Percentiles rank a stretch among this genome's conserved stretches.
Conservation (phyloP, 2,797 vertebrate genomes). For the Propithecus deckenii region DNA sequence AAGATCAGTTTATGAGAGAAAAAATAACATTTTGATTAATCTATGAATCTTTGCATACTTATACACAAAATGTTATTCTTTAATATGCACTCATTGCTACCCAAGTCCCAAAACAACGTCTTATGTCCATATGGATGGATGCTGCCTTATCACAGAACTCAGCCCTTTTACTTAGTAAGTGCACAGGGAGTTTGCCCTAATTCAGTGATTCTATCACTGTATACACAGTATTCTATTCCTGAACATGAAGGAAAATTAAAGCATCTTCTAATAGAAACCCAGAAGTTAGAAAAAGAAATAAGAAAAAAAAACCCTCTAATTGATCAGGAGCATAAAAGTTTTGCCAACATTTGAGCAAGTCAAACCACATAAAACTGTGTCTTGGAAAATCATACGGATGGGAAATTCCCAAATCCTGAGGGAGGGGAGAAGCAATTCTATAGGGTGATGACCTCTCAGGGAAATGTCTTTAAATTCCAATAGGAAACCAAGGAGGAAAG, state of each 20-base stretch:
- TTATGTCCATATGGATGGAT: not conserved
- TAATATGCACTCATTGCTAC: not conserved
- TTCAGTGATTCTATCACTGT: not conserved
- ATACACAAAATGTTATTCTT: not conserved
- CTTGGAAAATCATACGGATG: not conserved
- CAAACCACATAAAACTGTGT: not conserved
- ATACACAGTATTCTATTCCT: not conserved
- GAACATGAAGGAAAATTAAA: not conserved
- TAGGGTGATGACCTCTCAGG: not conserved
- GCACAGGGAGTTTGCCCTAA: not conserved
- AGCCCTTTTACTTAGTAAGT: not conserved
- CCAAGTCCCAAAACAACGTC: fast-evolving
- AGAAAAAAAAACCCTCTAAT: not conserved
- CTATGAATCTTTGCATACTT: not conserved
- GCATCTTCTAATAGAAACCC: not conserved
- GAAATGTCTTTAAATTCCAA: not conserved
- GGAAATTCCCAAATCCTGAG: not conserved
- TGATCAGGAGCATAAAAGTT: not conserved
- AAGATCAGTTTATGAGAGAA: not conserved
- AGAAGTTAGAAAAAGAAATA: not conserved
- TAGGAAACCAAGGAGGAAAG: not conserved
- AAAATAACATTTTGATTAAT: not conserved
- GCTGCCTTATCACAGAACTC: not conserved
- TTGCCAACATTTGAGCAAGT: not conserved
- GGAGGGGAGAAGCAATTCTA: not conserved